Percentiles rank a stretch among this genome's conserved stretches.
These are phyloP conservation scores for Moxostoma hubbsi DNA, from an alignment of 2,797 vertebrate genomes.

Conservation along the genomic window DNA sequence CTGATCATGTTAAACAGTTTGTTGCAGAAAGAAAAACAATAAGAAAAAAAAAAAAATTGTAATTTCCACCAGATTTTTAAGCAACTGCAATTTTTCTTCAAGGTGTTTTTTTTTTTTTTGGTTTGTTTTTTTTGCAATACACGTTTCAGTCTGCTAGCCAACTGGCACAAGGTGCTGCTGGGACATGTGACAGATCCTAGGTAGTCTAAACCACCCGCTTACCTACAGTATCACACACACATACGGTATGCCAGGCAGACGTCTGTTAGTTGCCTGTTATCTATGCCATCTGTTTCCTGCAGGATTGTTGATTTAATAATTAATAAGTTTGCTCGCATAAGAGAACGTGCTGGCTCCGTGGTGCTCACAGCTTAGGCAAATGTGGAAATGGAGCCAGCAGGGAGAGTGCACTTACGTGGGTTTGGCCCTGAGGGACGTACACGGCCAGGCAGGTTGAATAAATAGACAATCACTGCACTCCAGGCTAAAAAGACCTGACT, in stretches of 20 bases:
- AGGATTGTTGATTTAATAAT: constrained; percentile 59
- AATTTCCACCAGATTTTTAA: background rate
- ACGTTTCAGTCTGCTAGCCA: background rate
- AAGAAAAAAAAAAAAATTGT: background rate
- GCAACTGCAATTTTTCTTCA: background rate
- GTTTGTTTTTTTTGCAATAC: background rate
- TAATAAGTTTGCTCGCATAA: constrained; percentile 45
- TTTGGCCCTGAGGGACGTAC: constrained; percentile 12
- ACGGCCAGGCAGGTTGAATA: background rate
- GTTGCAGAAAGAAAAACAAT: background rate
- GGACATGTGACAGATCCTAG: constrained; percentile 28
- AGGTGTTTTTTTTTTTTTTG: background rate
- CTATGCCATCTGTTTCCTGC: constrained; percentile 56
- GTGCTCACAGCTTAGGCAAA: constrained; percentile 40
- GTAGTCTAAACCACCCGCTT: constrained; percentile 33
- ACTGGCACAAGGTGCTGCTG: constrained; percentile 19
- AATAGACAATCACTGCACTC: constrained; percentile 1
- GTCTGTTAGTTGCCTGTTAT: constrained; percentile 33
- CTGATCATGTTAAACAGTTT: background rate
- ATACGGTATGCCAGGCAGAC: constrained; percentile 39
- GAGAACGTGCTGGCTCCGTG: constrained; percentile 35
- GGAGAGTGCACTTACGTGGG: constrained; percentile 22
- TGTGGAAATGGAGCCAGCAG: constrained; percentile 32
- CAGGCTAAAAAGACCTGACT: background rate
- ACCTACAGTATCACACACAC: constrained; percentile 34